Conservation (phyloP, 2,113 vertebrate species). For the Corythaeola cristata region DNA sequence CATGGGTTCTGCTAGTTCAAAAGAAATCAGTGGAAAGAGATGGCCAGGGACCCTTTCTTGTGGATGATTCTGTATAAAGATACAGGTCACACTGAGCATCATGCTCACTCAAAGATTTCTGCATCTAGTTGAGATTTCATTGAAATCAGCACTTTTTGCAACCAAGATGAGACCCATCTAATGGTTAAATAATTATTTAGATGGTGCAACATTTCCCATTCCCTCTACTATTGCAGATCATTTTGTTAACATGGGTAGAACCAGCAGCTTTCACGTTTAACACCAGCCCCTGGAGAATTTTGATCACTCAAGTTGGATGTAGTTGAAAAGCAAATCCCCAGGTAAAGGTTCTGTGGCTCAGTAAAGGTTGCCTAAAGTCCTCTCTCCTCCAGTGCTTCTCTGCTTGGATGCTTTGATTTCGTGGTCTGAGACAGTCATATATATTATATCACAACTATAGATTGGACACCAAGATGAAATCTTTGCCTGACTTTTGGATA, state of each 20-base stretch:
- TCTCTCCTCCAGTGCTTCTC: neutral
- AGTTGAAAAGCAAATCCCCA: neutral
- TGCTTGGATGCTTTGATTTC: neutral
- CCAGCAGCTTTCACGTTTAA: neutral
- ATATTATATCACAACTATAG: neutral
- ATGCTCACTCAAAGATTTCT: neutral
- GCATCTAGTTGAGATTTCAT: neutral
- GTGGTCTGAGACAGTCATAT: neutral
- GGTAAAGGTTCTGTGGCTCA: neutral
- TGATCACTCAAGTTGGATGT: neutral
- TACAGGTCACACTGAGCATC: neutral
- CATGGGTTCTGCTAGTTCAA: neutral
- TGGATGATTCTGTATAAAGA: neutral
- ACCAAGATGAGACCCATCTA: neutral
- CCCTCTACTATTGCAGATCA: neutral
- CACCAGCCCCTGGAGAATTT: fast-evolving
- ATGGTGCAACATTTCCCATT: neutral
- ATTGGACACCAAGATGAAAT: neutral
- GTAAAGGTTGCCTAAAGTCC: neutral
- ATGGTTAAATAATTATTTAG: neutral
- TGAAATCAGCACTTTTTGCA: neutral
- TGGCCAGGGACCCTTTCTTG: neutral
- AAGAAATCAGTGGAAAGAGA: neutral
- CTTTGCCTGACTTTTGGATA: neutral
- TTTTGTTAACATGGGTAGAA: neutral